Percentiles rank a stretch among this genome's conserved stretches.
Conservation (phyloP, 37 sponge, comb jelly and placozoan genomes). For the Cladorhizidae sp. region DNA sequence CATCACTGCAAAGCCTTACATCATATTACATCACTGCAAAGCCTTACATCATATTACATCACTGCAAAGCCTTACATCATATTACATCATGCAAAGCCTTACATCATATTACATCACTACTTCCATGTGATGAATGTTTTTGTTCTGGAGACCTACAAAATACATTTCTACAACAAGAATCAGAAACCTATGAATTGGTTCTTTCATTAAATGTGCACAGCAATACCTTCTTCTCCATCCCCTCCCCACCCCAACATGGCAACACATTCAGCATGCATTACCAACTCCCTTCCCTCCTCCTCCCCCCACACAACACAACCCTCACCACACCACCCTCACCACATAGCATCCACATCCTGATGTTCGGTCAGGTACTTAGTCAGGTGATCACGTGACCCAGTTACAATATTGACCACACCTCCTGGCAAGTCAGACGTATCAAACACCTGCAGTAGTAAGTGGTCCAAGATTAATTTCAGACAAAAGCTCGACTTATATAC, state of each 20-base stretch:
- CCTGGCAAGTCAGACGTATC: constrained; percentile 98
- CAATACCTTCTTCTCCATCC: neutral
- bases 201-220: neutral
- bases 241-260: neutral
- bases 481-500: neutral
- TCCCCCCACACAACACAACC: neutral
- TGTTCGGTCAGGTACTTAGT: constrained; percentile 92
- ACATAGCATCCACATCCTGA: constrained; percentile 88
- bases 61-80: no score
- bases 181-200: no score
- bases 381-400: constrained; percentile 90
- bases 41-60: no score
- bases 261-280: neutral
- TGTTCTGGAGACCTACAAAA: no score
- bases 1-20: no score
- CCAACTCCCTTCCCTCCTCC: no score
- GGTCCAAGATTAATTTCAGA: neutral
- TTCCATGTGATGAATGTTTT: no score
- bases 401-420: constrained; percentile 98
- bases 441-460: constrained; percentile 72
- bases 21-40: no score
- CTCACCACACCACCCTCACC: constrained; percentile 37
- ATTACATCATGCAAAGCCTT: no score
- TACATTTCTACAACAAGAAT: no score
- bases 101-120: no score